Percentiles rank a stretch among this genome's conserved stretches.
Conservation (phyloP, 2,888 invertebrate species). For the Zaprionus lineosus region DNA sequence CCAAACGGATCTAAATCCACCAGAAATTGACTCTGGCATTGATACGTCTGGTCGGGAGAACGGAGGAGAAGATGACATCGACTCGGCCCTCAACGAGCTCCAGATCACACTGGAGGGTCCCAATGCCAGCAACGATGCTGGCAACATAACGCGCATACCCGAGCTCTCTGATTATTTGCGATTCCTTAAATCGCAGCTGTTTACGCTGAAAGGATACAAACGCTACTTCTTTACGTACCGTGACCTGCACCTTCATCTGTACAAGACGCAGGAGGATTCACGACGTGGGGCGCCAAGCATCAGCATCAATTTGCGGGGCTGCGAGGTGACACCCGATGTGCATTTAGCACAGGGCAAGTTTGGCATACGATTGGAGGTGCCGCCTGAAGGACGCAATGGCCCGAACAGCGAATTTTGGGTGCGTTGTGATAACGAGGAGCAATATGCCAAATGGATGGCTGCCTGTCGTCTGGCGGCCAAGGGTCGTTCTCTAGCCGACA, state of each 20-base stretch:
- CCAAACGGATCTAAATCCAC: constrained; percentile 84
- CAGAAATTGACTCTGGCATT: constrained; percentile 57
- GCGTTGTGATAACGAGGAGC: constrained; percentile 96
- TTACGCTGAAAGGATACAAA: constrained; percentile 97
- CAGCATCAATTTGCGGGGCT: constrained; percentile 92
- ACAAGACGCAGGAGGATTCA: constrained; percentile 91
- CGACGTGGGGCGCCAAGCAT: constrained; percentile 87
- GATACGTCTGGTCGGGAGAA: constrained; percentile 74
- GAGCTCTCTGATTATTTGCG: constrained; percentile 96
- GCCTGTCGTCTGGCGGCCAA: constrained; percentile 97
- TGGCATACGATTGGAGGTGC: constrained; percentile 97
- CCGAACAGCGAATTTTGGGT: constrained; percentile 99
- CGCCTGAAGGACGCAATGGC: constrained; percentile 95
- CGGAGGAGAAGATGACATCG: constrained; percentile 96
- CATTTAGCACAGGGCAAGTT: constrained; percentile 95
- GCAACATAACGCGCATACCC: constrained; percentile 97
- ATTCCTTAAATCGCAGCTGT: constrained; percentile 97
- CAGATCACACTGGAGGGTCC: constrained; percentile 95
- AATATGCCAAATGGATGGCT: constrained; percentile 99
- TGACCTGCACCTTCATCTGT: constrained; percentile 93
- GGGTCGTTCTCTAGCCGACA: constrained; percentile 97
- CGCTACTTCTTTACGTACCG: constrained; percentile 98
- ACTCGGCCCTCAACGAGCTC: constrained; percentile 95
- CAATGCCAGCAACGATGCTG: constrained; percentile 85
- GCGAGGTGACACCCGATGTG: constrained; percentile 98